Percentiles rank a stretch among this genome's conserved stretches.
These are phyloP conservation scores for Drosophila mimetica DNA, from an alignment of 2,888 invertebrate genomes.

Conservation along the genomic window DNA sequence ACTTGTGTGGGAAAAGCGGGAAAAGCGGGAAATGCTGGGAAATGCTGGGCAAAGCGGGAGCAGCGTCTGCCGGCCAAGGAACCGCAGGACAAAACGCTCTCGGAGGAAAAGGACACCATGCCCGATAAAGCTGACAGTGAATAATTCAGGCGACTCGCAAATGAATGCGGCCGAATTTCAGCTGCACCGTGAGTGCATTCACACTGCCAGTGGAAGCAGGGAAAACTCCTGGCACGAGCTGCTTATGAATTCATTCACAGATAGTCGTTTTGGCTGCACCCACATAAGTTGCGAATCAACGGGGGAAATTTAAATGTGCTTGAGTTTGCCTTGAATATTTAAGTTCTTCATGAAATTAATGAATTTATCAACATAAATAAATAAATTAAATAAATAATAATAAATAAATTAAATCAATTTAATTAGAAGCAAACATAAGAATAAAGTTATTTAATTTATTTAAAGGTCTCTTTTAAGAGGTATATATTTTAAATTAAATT, in stretches of 20 bases:
- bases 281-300: neutral
- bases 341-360: too few relatives aligned
- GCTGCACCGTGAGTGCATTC: conserved; percentile 19
- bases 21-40: neutral
- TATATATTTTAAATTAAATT: too few relatives aligned
- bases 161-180: conserved; percentile 5
- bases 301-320: neutral
- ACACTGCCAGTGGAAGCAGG: neutral
- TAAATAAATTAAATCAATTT: too few relatives aligned
- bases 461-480: too few relatives aligned
- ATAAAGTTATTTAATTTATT: too few relatives aligned
- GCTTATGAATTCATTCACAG: conserved; percentile 1
- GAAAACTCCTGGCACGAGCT: neutral
- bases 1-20: conserved; percentile 32
- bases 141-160: conserved; percentile 32
- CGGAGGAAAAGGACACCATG: conserved; percentile 22
- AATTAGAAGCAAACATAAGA: too few relatives aligned
- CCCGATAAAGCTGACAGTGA: conserved; percentile 43
- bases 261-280: neutral
- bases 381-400: too few relatives aligned
- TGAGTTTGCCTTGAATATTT: neutral
- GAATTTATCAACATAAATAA: too few relatives aligned
- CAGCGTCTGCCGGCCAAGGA: conserved; percentile 29
- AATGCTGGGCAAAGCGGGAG: neutral
- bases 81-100: conserved; percentile 41